Base-by-base conservation (phyloP, 1,140 invertebrate genomes). In the Anoplophora glabripennis region DNA sequence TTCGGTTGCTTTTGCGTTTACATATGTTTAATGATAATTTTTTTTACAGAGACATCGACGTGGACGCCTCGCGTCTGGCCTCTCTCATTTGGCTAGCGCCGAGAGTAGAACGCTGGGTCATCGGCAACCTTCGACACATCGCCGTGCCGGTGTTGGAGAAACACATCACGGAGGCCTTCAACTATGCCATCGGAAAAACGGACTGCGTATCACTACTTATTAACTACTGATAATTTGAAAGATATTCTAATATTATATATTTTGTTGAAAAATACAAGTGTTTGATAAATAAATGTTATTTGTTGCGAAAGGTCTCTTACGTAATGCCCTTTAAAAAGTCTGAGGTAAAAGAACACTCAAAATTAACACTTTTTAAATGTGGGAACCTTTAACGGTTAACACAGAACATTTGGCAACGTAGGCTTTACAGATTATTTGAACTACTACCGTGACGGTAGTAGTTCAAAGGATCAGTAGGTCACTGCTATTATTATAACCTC, bases 71-170 rank as follows among this genome's bases (percentile, higher is more conserved):
- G 12, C 65, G 67, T 17, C 40, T 71, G 14, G 69, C 65, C 10
- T 69, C 67, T n/a, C 57, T 71, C 21, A 69, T 63, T 53, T 71
- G 69, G 69, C 61, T 71, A n/a, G 53, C 54, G 15, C 54, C 63
- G 15, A 61, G 57, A 61, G 17, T 68, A 8, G 53, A 59, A 21
- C 67, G 65, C 7, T 71, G 69, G 67, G 52, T 66, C n/a, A 60
- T 71, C 10, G 69, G 64, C 8, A 59, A 70, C 60, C 56, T 70
- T 14, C 59, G 66, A 18, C 53, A 61, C 28, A 57, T 42, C 4
- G 56, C 59, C 11, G 37, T 67, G 21, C 55, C 46, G 7, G 53
- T 61, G 9, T 52, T 70, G 37, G 60, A 67, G 33, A 57, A 61
- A 10, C 34, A 63, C 38, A 63, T 70, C 28, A 65, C 53, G 41